Evolutionary conservation across 2,797 vertebrate species (phyloP).

Genomic region (Pelochelys cantorii): DNA sequence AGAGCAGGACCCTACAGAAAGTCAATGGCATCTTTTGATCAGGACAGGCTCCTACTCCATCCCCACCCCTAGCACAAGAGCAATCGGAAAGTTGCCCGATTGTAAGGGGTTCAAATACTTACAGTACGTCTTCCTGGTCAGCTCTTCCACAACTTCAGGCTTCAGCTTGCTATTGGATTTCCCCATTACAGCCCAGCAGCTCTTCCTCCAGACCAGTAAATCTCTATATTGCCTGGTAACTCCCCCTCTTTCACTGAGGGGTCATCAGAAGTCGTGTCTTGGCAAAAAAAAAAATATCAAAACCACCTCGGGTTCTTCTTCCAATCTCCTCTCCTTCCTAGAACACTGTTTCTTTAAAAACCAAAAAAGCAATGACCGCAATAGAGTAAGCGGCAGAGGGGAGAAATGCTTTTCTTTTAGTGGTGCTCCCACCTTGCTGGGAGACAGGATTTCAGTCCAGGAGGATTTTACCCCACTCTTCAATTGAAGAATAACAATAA

Average conservation of each 20-base stretch:
- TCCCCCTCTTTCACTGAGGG: slow-evolving; percentile 32
- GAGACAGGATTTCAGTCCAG: neutral
- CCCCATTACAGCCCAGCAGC: slow-evolving; percentile 85
- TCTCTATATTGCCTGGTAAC: slow-evolving; percentile 6
- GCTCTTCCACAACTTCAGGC: slow-evolving; percentile 95
- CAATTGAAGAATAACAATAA: neutral
- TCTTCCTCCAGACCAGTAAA: slow-evolving; percentile 49
- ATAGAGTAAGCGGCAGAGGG: neutral
- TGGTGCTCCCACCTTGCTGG: slow-evolving; percentile 10
- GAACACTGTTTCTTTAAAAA: neutral
- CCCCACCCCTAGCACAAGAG: neutral
- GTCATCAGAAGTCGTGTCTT: neutral
- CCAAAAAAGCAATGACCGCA: neutral
- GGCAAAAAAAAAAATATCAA: neutral
- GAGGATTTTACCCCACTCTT: neutral
- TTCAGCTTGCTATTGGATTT: slow-evolving; percentile 99
- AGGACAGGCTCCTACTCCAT: neutral
- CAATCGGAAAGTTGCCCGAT: neutral
- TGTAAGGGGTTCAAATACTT: slow-evolving; percentile 78
- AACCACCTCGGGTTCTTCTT: slow-evolving; percentile 12
- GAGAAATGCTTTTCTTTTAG: slow-evolving; percentile 50
- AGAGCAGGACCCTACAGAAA: neutral
- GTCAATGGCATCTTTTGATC: neutral
- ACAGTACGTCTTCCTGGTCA: slow-evolving; percentile 98
- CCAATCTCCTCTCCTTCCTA: neutral